phyloP scores from a whole-genome alignment of 2,113 vertebrate genomes.

The Mormoops blainvillei region DNA sequence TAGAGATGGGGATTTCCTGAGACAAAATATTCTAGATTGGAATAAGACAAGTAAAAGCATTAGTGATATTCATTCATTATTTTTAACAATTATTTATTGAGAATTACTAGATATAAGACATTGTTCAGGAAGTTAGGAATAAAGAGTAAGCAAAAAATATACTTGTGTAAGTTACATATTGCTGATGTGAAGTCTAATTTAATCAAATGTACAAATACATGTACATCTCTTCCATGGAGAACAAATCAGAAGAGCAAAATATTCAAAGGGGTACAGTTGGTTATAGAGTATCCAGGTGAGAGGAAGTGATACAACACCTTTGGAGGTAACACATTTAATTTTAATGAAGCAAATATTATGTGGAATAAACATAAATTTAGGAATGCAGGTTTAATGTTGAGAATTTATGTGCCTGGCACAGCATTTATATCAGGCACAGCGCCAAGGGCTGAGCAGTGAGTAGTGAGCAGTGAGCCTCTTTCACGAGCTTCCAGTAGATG shows the following conservation, averaged over 20 bases:
- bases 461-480: not conserved
- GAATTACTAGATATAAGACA: not conserved
- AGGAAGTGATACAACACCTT: not conserved
- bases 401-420: not conserved
- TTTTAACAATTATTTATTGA: not conserved
- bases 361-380: not conserved
- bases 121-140: not conserved
- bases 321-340: not conserved
- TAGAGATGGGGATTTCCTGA: not conserved
- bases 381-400: not conserved
- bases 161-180: not conserved
- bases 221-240: not conserved
- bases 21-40: not conserved
- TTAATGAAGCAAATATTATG: not conserved
- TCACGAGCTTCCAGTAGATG: not conserved
- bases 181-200: not conserved
- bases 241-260: not conserved
- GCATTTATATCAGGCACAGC: not conserved
- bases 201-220: not conserved
- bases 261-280: not conserved
- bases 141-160: not conserved
- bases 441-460: not conserved
- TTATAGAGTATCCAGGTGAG: not conserved
- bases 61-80: not conserved
- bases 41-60: not conserved